phyloP scores from a whole-genome alignment of 2,113 vertebrate genomes.

The Stercorarius parasiticus region DNA sequence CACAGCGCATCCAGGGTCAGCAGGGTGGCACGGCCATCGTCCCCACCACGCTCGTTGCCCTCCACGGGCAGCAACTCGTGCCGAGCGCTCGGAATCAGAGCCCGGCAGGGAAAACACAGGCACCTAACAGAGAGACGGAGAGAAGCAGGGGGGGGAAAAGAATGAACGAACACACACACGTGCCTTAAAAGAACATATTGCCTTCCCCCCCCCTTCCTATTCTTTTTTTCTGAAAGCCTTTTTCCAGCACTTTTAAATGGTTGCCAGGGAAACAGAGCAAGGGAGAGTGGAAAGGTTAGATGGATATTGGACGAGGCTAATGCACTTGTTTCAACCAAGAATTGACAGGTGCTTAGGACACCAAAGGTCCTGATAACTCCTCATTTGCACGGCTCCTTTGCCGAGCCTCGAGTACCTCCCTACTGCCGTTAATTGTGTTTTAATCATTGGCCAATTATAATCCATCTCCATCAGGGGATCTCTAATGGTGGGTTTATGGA shows the following conservation, averaged over 20 bases:
- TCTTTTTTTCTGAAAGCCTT: constrained; percentile 64
- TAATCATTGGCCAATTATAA: constrained; percentile 67
- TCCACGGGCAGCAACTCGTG: rapidly evolving
- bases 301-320: constrained; percentile 75
- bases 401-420: constrained; percentile 42
- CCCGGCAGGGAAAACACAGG: background rate
- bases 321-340: constrained; percentile 74
- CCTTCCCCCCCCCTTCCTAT: constrained; percentile 10
- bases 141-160: background rate
- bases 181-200: constrained; percentile 47
- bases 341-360: constrained; percentile 72
- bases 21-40: background rate
- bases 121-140: background rate
- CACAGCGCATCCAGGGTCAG: background rate
- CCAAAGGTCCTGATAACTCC: constrained; percentile 52
- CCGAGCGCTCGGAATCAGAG: background rate
- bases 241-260: constrained; percentile 77
- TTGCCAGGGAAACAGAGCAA: constrained; percentile 80
- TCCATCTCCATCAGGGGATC: constrained; percentile 63
- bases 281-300: constrained; percentile 76
- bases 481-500: constrained; percentile 60
- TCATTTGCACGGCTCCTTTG: constrained; percentile 58
- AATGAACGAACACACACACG: background rate
- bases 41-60: constrained; percentile 21
- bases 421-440: constrained; percentile 65